A percentile compares a stretch with the other conserved stretches of the same genome.
phyloP scores from a whole-genome alignment of 2,888 invertebrate species.

The Osedax frankpressi region DNA sequence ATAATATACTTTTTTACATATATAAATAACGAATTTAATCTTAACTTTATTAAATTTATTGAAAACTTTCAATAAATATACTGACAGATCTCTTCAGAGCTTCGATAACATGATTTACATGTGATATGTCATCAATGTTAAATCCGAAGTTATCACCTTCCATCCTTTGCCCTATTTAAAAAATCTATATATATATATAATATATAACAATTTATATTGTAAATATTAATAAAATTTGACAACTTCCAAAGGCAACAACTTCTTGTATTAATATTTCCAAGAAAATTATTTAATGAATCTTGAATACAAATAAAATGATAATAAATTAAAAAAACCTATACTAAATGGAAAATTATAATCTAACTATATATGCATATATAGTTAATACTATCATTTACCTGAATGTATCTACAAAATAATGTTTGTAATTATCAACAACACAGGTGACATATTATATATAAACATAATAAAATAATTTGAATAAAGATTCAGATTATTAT shows the following conservation, averaged over 20 bases:
- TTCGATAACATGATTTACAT: constrained; percentile 37
- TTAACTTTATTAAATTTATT: constrained; percentile 6
- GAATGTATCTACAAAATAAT: no score
- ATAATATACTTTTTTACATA: not conserved
- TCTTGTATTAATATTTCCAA: not conserved
- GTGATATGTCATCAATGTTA: constrained; percentile 35
- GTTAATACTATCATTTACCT: no score
- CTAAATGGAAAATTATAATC: no score
- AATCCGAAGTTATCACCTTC: constrained; percentile 35
- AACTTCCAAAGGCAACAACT: not conserved
- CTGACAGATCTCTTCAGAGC: constrained; percentile 38
- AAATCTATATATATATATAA: not conserved
- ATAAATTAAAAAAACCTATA: no score
- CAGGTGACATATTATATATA: no score
- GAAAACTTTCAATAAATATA: not conserved
- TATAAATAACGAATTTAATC: not conserved
- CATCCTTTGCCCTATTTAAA: constrained; percentile 19
- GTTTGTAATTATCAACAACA: no score
- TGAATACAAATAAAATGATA: not conserved
- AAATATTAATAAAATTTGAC: not conserved
- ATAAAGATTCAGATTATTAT: no score
- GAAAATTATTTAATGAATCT: not conserved
- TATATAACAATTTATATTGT: not conserved
- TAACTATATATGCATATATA: no score
- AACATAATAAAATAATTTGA: no score